phyloP scores from a whole-genome alignment of 2,888 invertebrate species.

The Buathra laborator region DNA sequence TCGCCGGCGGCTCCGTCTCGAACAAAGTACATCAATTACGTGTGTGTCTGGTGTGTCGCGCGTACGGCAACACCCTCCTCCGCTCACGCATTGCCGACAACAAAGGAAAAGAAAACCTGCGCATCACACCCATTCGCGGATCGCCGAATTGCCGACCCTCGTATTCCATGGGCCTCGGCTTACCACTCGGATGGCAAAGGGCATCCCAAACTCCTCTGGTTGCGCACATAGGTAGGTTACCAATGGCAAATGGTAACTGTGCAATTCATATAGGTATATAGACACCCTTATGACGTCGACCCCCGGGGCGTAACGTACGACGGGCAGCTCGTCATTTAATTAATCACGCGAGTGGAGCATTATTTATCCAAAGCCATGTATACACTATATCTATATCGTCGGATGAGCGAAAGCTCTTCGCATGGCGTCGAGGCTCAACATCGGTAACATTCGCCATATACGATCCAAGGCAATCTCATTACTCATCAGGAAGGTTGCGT shows the following conservation, averaged over 20 bases:
- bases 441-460: constrained; percentile 22
- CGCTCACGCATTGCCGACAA: constrained; percentile 26
- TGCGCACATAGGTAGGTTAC: background rate
- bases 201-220: constrained; percentile 4
- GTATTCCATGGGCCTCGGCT: background rate
- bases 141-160: constrained; percentile 11
- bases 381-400: background rate
- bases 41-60: constrained; percentile 60
- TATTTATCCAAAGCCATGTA: constrained; percentile 42
- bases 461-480: constrained; percentile 56
- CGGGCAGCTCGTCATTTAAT: constrained; percentile 37
- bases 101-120: constrained; percentile 26
- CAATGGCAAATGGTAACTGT: background rate
- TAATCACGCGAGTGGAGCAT: constrained; percentile 51
- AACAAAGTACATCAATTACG: constrained; percentile 71
- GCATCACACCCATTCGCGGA: constrained; percentile 12
- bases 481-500: constrained; percentile 46
- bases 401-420: constrained; percentile 41
- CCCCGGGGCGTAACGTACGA: constrained; percentile 13
- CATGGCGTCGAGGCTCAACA: constrained; percentile 34
- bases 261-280: background rate
- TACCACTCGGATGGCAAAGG: background rate
- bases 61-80: constrained; percentile 26
- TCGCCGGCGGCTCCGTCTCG: constrained; percentile 59
- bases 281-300: background rate